A percentile compares a stretch with the other conserved stretches of the same genome.
Evolutionary conservation across 2,888 invertebrate species (phyloP).

Genomic region (Tetranychus piercei): DNA sequence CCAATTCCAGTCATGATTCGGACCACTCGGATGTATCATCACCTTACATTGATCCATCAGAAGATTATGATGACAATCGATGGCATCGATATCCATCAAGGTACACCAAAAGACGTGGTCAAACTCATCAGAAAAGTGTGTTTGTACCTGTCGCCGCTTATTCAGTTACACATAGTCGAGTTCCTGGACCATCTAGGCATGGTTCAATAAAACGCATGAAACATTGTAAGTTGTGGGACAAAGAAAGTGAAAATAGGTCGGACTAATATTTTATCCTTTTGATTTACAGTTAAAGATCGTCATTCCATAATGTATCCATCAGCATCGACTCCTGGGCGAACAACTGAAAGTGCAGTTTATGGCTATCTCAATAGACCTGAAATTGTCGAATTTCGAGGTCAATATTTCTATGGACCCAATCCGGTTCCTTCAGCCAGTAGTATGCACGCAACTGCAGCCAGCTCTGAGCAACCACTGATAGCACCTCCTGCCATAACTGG

Average conservation of each 20-base stretch:
- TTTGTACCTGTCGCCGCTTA: constrained; percentile 22
- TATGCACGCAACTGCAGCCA: neutral
- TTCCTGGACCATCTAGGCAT: neutral
- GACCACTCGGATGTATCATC: neutral
- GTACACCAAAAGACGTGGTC: neutral
- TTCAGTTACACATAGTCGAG: constrained; percentile 17
- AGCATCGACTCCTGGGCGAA: constrained; percentile 7
- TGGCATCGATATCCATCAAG: neutral
- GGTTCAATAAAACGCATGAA: neutral
- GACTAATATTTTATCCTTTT: neutral
- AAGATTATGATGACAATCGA: constrained; percentile 8
- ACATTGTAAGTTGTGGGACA: neutral
- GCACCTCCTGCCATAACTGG: neutral
- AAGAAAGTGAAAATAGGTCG: neutral
- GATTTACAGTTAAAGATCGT: neutral
- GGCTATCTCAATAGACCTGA: constrained; percentile 24
- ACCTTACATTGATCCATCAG: neutral
- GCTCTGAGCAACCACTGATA: neutral
- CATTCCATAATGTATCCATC: constrained; percentile 10
- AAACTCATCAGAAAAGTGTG: constrained; percentile 7
- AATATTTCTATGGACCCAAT: constrained; percentile 26
- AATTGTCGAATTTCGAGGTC: constrained; percentile 26
- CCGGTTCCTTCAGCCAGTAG: constrained; percentile 14
- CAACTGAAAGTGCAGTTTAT: constrained; percentile 22
- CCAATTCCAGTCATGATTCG: constrained; percentile 2